Percentiles rank a stretch among this genome's conserved stretches.
Evolutionary conservation across 1,140 invertebrate species (phyloP).

Genomic region (Euura lappo): DNA sequence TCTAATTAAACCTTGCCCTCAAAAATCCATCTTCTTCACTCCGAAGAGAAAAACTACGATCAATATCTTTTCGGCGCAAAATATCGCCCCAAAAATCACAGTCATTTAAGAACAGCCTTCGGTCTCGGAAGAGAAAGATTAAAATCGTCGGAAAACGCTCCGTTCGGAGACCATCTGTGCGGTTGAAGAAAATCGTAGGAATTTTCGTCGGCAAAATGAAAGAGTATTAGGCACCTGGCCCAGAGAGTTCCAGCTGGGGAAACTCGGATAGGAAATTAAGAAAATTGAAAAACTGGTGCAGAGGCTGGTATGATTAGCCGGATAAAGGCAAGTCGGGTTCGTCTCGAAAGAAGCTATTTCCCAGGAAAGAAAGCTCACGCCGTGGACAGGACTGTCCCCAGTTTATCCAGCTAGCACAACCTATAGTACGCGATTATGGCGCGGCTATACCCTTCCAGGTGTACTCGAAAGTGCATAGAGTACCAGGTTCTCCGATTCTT

Average conservation of each 20-base stretch:
- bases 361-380: constrained; percentile 42
- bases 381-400: not conserved
- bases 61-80: too few species aligned
- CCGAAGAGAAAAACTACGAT: too few species aligned
- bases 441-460: not conserved
- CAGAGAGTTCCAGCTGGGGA: not conserved
- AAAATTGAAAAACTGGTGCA: not conserved
- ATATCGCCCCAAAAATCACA: not conserved
- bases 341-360: constrained; percentile 23
- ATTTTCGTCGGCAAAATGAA: not conserved
- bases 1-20: not conserved
- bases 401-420: not conserved
- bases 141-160: not conserved
- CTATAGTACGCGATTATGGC: not conserved
- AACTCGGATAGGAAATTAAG: not conserved
- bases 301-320: not conserved
- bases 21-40: not conserved
- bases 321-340: constrained; percentile 18
- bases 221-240: not conserved
- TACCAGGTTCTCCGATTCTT: not conserved
- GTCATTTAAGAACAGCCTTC: not conserved
- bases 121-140: not conserved
- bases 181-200: not conserved
- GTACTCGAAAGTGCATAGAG: constrained; percentile 19
- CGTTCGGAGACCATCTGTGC: not conserved